Evolutionary conservation across 2,797 vertebrate species (phyloP).

Genomic region (Anableps anableps): DNA sequence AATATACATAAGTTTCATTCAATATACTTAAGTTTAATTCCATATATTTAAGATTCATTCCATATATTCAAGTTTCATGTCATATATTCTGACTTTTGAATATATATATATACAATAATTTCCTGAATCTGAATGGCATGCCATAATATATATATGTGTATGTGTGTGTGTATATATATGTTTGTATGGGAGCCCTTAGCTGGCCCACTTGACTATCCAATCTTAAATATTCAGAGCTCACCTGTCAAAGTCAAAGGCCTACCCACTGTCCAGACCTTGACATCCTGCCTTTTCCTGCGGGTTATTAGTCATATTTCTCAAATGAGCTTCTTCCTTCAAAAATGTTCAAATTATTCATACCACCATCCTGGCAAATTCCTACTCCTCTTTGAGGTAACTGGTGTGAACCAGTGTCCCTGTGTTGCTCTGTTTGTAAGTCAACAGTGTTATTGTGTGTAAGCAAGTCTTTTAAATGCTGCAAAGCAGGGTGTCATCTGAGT

Average conservation of each 20-base stretch:
- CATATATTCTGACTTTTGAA: too few species aligned
- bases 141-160: too few species aligned
- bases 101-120: too few species aligned
- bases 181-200: background rate
- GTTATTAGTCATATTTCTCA: background rate
- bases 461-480: background rate
- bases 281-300: background rate
- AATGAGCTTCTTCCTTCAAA: background rate
- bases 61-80: too few species aligned
- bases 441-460: background rate
- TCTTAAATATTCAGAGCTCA: background rate
- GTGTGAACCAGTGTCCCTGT: background rate
- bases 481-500: constrained; percentile 10
- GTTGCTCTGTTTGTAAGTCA: background rate
- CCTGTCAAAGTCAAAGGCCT: background rate
- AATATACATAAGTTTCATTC: too few species aligned
- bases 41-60: too few species aligned
- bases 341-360: background rate
- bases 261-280: background rate
- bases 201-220: background rate
- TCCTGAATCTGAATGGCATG: too few species aligned
- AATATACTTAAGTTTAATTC: too few species aligned
- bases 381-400: background rate
- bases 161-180: too few species aligned
- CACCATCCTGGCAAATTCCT: background rate